Base-by-base conservation (phyloP, 2,888 invertebrate species). In the Leucophora obtusa region DNA sequence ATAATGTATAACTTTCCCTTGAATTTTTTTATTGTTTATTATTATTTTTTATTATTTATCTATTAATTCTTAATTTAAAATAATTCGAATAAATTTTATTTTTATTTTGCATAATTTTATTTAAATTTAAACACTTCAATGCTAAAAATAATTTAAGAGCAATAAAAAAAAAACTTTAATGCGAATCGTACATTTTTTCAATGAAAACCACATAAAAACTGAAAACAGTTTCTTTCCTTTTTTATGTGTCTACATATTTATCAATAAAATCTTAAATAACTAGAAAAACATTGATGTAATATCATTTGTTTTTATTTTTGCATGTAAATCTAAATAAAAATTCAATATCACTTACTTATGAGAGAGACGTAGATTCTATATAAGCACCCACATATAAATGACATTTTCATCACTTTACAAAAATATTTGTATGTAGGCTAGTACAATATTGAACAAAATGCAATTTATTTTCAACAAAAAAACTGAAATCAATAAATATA, bases 191-290 rank as follows among this genome's bases (percentile, higher is more conserved):
- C 10, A 21, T 15, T 50, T n/a, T 62, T 62, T 78, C 77, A 78
- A 72, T 66, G 77, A 50, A 60, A 78, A 66, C 71, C 54, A 62
- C 77, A 66, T 74, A 7, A 17, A 62, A 75, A 69, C n/a, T 62
- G 6, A 59, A 60, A 11, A 69, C 35, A 9, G 14, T 58, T 59
- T 65, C 28, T 43, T 65, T n/a, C n/a, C n/a, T 50, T 53, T 38
- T 38, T 14, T 35, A 10, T 10, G 3, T 38, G 11, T 38, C 38
- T 38, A 38, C 38, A 10, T 11, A 11, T 11, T 38, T 28, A 28
- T 28, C 28, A 38, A 38, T 3, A 38, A 38, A 11, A 38, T 11
- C 2, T 38, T 38, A 38, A 38, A 38, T 38, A 14, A 11, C 11
- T 38, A 10, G 10, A 38, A 38, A 38, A 38, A 38, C 38, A 38